These are phyloP conservation scores for Melanerpes formicivorus DNA, from an alignment of 2,113 vertebrate species.

Conservation along the genomic window DNA sequence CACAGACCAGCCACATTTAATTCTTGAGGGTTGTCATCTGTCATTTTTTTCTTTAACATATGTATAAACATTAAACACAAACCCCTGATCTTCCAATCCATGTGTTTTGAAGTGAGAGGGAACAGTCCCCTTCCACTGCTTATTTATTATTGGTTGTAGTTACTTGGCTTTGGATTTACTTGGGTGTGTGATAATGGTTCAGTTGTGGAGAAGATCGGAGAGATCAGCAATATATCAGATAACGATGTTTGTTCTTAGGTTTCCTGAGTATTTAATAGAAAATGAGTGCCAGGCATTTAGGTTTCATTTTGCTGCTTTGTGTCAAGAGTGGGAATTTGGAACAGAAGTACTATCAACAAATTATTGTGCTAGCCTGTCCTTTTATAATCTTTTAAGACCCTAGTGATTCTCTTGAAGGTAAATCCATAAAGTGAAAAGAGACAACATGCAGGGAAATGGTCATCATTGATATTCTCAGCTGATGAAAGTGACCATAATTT, in stretches of 20 bases:
- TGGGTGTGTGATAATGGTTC: neutral
- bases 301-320: neutral
- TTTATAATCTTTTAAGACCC: neutral
- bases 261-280: neutral
- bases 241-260: neutral
- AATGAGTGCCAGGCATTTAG: neutral
- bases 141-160: neutral
- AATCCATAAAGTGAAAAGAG: neutral
- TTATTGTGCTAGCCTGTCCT: neutral
- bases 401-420: neutral
- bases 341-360: neutral
- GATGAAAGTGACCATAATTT: neutral
- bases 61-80: fast-evolving
- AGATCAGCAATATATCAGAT: neutral
- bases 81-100: neutral
- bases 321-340: neutral
- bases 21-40: neutral
- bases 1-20: neutral
- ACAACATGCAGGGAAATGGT: neutral
- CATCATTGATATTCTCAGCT: neutral
- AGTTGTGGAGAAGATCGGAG: neutral
- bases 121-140: neutral
- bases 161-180: neutral
- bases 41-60: neutral
- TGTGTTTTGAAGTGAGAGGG: neutral